Base-by-base conservation (phyloP, 30 jellyfish, hydroid and myxozoan species). In the Aurelia sp. region DNA sequence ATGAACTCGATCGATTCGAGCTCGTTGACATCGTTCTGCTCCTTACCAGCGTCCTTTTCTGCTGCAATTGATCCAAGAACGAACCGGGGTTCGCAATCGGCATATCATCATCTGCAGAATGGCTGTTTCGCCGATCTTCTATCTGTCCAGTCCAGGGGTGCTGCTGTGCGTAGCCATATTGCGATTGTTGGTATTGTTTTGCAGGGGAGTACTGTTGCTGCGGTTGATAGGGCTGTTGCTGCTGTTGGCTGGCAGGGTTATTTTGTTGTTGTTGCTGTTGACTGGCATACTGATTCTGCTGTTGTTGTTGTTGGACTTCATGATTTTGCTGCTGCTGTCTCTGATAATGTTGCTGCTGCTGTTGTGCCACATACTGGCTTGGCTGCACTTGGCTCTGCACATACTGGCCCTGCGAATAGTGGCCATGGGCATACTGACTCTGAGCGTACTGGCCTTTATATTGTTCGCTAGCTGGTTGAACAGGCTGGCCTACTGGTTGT, bases 1-100 rank as follows among this genome's bases (percentile, higher is more conserved):
- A 51, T 59, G 79, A 62, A 23, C 66, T 52, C 9, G 89, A 23
- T 78, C 89, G 31, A 20, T 13, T 63, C 12, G 89, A 78, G 51
- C 60, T 78, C 5, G 79, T 17, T 41, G 96, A 86, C 48, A 76
- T 33, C 13, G 89, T 76, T 59, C 96, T 75, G 40, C 88, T 84
- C 40, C 96, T 71, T 1, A 86, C 89, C 9, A 76, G 4, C 51
- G 73, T 50, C 62, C 98, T 69, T 66, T 96, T 86, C 23, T 76
- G 89, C 51, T 92, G 97, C 68, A 92, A 74, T 33, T 86, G 90
- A 22, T 76, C 97, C 62, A 78, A 71, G 72, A 92, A 92, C 3
- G 97, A 87, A 19, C 98, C 98, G 8, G 98, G 98, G 16, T 58
- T 41, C n/a, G 96, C 98, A 10, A 48, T 90, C 21, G 91, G 97